phyloP scores from a whole-genome alignment of 2,113 vertebrate species.

The Antennarius striatus region DNA sequence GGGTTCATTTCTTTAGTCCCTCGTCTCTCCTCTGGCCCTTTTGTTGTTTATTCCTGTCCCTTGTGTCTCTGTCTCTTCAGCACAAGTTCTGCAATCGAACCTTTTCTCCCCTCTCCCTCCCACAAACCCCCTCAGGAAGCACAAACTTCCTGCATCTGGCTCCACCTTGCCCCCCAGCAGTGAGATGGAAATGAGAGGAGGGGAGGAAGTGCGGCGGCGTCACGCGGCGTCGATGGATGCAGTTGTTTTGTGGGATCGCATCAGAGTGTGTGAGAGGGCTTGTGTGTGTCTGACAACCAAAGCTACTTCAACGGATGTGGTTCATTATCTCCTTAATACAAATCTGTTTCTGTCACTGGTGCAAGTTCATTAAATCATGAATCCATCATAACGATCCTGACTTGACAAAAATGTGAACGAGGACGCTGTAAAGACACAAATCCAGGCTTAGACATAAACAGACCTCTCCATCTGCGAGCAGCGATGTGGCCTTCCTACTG shows the following conservation, averaged over 20 bases:
- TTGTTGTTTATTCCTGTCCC: conserved; percentile 79
- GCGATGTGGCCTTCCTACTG: too few species aligned
- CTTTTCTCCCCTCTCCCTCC: conserved; percentile 48
- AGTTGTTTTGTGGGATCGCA: neutral
- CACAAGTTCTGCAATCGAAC: conserved; percentile 72
- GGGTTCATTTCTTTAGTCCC: conserved; percentile 52
- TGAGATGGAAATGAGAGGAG: conserved; percentile 28
- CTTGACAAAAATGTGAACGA: too few species aligned
- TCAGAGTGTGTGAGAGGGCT: neutral
- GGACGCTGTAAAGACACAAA: too few species aligned
- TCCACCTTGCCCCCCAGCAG: conserved; percentile 71
- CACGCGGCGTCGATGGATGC: neutral
- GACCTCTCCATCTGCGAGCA: too few species aligned
- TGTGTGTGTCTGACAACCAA: too few species aligned
- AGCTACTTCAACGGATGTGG: too few species aligned
- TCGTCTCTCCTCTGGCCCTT: conserved; percentile 54
- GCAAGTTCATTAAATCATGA: too few species aligned
- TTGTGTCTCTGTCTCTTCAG: conserved; percentile 57
- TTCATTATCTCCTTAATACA: too few species aligned
- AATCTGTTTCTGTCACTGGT: too few species aligned
- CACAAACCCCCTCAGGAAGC: conserved; percentile 75
- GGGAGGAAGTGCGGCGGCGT: neutral
- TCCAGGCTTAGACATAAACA: too few species aligned
- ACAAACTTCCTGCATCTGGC: conserved; percentile 74
- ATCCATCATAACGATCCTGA: too few species aligned